A percentile compares a stretch with the other conserved stretches of the same genome.
Conservation (phyloP, 2,797 vertebrate genomes). For the Pseudochromis fuscus region DNA sequence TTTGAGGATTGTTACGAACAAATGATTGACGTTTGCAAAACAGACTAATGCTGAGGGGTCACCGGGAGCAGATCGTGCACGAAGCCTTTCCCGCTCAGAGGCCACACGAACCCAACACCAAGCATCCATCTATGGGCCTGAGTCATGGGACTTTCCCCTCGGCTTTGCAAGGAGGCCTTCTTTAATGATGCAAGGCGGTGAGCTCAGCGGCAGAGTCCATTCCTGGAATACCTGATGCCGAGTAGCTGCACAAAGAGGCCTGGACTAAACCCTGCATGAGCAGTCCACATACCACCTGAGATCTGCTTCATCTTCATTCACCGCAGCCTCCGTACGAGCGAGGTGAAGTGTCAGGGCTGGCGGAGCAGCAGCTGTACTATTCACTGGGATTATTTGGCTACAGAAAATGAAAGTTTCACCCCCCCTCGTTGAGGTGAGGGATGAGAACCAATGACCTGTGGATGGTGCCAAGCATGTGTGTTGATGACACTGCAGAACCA, state of each 20-base stretch:
- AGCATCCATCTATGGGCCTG: constrained; percentile 18
- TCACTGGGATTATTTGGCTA: constrained; percentile 33
- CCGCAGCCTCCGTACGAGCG: neutral
- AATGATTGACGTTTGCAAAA: too few species aligned
- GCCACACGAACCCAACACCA: neutral
- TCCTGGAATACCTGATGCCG: constrained; percentile 65
- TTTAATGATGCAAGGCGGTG: constrained; percentile 54
- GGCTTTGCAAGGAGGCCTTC: constrained; percentile 28
- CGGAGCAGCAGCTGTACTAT: constrained; percentile 13
- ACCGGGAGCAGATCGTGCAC: too few species aligned
- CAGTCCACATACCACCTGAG: constrained; percentile 48
- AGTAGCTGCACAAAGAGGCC: constrained; percentile 23
- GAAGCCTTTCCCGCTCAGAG: neutral
- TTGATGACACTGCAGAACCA: constrained; percentile 48
- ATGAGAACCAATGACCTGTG: constrained; percentile 24
- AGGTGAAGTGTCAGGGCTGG: constrained; percentile 17
- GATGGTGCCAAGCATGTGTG: constrained; percentile 3
- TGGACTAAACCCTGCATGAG: neutral
- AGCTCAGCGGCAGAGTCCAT: constrained; percentile 53
- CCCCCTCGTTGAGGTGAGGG: constrained; percentile 15
- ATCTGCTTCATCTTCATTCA: constrained; percentile 29
- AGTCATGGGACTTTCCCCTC: constrained; percentile 48
- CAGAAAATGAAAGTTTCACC: constrained; percentile 30
- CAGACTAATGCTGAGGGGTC: too few species aligned
- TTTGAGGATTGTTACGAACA: too few species aligned